Percentiles rank a stretch among this genome's conserved stretches.
These are phyloP conservation scores for Streblospio benedicti DNA, from an alignment of 1,140 invertebrate genomes.

Conservation along the genomic window DNA sequence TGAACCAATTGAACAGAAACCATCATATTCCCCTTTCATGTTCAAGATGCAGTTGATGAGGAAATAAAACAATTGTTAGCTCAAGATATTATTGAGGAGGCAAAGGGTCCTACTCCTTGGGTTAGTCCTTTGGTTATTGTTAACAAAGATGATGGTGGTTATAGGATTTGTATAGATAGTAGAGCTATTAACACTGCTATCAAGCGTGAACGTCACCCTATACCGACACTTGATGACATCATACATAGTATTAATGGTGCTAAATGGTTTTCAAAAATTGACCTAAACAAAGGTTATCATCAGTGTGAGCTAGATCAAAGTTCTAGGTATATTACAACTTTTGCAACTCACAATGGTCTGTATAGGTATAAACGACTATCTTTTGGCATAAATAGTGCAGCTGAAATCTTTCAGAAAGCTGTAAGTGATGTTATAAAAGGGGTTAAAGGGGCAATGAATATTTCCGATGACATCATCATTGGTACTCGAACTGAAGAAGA, in stretches of 20 bases:
- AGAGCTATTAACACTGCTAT: not conserved
- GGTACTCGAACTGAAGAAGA: not conserved
- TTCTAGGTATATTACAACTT: not conserved
- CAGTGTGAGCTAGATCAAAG: not conserved
- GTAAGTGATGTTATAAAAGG: not conserved
- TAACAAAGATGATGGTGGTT: not conserved
- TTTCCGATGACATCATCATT: not conserved
- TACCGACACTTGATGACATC: not conserved
- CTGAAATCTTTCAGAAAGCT: conserved; percentile 9
- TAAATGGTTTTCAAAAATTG: not conserved
- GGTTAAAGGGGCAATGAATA: not conserved
- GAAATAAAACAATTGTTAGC: too few species aligned
- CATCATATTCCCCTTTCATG: not conserved
- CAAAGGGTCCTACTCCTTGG: not conserved
- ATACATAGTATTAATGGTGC: not conserved
- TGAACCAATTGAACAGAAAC: not conserved
- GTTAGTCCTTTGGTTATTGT: not conserved
- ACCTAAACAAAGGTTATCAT: not conserved
- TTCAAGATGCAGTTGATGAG: too few species aligned
- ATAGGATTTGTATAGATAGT: not conserved
- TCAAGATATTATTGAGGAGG: not conserved
- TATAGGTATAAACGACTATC: not conserved
- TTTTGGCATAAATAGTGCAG: not conserved
- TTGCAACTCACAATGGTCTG: not conserved
- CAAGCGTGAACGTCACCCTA: not conserved